Base-by-base conservation (phyloP, 2,888 invertebrate genomes). In the Lamellibrachia satsuma region DNA sequence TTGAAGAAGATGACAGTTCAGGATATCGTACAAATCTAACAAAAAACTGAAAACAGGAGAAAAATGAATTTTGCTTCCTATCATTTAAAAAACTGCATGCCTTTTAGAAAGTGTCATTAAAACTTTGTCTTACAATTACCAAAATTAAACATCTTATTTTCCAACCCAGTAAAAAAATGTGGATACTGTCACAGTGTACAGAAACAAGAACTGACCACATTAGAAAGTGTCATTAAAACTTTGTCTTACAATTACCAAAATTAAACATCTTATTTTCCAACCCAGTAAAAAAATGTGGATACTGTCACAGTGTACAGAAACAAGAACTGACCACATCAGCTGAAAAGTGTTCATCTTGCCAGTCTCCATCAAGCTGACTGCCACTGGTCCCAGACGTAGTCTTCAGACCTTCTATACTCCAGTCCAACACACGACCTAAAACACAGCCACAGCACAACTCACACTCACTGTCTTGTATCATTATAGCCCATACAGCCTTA, bases 351-450 rank as follows among this genome's bases (percentile, higher is more conserved):
- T 75, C 22, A 75, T 75, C 75, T 22, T 75, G 75, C 75, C 75
- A 75, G 75, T 75, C 75, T 1, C n/a, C 52, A 22, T 91, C 90
- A 55, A 93, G 52, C 90, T 92, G 92, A 11, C 52, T 91, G 7
- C 92, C 93, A 4, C 90, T 95, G 57, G 95, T 95, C 11, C 95
- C 95, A 11, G 95, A 94, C 4, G 95, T 95, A 39, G 95, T 96
- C 94, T 95, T 95, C 94, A 96, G 93, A 93, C 95, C 95, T 92
- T 95, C 95, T 92, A 96, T 95, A 9, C 95, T 95, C 96, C 96
- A 96, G 94, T 96, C 96, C 57, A 96, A 94, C n/a, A 96, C 95
- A 55, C 96, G 95, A 95, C 96, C 96, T 95, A 93, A 8, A 91
- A 9, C 15, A 39, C 39, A 75, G 52, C 9, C 27, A 91, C 91